These are phyloP conservation scores for Trichogramma evanescens DNA, from an alignment of 2,888 invertebrate species.

Conservation along the genomic window DNA sequence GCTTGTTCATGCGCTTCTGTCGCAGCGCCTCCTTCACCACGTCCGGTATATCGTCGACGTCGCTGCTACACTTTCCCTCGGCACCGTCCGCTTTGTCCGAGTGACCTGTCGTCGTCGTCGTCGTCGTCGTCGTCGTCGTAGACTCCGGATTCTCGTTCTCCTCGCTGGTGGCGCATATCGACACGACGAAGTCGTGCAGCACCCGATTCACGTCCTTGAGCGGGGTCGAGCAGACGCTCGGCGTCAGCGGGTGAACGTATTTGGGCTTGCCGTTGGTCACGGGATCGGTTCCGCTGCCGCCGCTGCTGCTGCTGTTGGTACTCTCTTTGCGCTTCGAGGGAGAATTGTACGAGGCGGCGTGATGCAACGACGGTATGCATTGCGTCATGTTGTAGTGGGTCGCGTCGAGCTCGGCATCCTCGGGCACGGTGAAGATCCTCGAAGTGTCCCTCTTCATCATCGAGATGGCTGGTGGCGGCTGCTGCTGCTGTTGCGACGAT, in stretches of 20 bases:
- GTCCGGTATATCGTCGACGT: constrained; percentile 43
- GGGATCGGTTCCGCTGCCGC: no score
- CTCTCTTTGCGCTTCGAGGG: constrained; percentile 32
- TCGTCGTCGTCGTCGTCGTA: neutral
- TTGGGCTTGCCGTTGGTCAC: constrained; percentile 26
- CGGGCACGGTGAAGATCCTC: constrained; percentile 73
- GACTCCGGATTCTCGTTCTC: constrained; percentile 27
- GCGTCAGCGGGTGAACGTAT: constrained; percentile 57
- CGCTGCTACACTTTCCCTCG: constrained; percentile 16
- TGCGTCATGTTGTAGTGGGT: constrained; percentile 22
- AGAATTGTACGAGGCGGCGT: constrained; percentile 26
- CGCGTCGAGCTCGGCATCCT: constrained; percentile 56
- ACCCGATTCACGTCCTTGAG: constrained; percentile 67
- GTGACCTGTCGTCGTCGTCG: neutral
- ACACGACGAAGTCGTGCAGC: constrained; percentile 64
- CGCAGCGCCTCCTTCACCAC: constrained; percentile 47
- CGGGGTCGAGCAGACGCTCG: constrained; percentile 72
- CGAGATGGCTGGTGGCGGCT: constrained; percentile 36
- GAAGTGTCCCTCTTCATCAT: constrained; percentile 74
- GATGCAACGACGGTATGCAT: constrained; percentile 26
- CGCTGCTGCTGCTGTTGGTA: constrained; percentile 23
- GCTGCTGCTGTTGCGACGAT: no score
- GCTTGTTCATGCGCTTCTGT: constrained; percentile 43
- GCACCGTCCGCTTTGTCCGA: constrained; percentile 7
- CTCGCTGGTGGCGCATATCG: constrained; percentile 62